Base-by-base conservation (phyloP, 2,888 invertebrate genomes). In the Magallana nippona region DNA sequence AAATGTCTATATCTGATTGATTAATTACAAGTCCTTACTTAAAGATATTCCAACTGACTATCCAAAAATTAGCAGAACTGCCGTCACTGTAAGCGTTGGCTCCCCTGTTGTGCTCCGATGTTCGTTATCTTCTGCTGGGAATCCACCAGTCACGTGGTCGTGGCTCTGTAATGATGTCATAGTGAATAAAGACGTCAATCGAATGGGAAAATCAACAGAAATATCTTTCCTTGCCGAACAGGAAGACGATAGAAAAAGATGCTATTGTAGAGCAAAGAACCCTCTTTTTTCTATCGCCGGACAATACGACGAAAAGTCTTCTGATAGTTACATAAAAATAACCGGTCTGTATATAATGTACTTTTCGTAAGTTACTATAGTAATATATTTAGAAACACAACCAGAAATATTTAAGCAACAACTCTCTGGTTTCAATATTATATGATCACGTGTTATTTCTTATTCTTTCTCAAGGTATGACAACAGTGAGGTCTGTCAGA, bases 141-240 rank as follows among this genome's bases (percentile, higher is more conserved):
- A 71, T 27, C 71, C 71, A 71, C 71, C 10, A 32, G 32, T 71
- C 71, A 71, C 71, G 71, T 71, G 71, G 71, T 71, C 71, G 10
- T 71, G 71, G 71, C 13, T 27, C 3, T 71, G 71, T 22, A 71
- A 71, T 71, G 71, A 27, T 17, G 71, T 27, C 13, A 27, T 27
- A 1, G 32, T 71, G 22, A 19, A 15, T 11, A 32, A 71, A 27
- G 27, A 3, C 17, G 27, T 71, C 32, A 32, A 32, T 15, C 11
- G 32, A 13, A 71, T 22, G 27, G 71, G 22, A 2, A 22, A 15
- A 71, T 15, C 71, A 15, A 71, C 71, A 27, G 71, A 71, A 15
- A 13, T 71, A 15, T 71, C 71, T 27, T 71, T 71, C 32, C 22
- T 71, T 2, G 22, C 71, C 22, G 8, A 71, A 71, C 22, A 15